These are phyloP conservation scores for Monopis laevigella DNA, from an alignment of 2,888 invertebrate genomes.

Conservation along the genomic window DNA sequence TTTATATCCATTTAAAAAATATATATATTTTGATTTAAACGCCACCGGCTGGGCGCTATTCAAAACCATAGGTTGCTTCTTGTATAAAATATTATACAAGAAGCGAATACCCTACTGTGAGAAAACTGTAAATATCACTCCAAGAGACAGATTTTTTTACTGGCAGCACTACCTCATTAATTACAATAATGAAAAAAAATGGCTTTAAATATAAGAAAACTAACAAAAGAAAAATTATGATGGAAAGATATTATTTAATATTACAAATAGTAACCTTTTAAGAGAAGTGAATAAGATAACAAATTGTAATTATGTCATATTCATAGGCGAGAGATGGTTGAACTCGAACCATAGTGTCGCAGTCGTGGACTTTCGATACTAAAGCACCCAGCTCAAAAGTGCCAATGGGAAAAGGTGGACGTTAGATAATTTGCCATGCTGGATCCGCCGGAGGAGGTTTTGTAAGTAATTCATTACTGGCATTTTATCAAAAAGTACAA, in stretches of 20 bases:
- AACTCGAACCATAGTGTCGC: conserved; percentile 9
- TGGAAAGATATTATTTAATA: neutral
- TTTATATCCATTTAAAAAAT: no score
- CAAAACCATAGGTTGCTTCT: no score
- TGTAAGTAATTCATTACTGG: neutral
- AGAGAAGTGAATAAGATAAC: neutral
- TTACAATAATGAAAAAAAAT: conserved; percentile 14
- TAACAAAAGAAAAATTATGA: conserved; percentile 1
- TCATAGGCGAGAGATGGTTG: conserved; percentile 19
- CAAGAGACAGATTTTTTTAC: conserved; percentile 13
- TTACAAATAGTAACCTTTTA: neutral
- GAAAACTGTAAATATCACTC: conserved; percentile 7
- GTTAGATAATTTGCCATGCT: conserved; percentile 9
- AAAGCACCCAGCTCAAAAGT: conserved; percentile 4
- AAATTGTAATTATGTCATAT: neutral
- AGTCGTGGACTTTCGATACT: no score
- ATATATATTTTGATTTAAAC: no score
- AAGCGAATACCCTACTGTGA: conserved; percentile 12
- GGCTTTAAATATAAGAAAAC: neutral
- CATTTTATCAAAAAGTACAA: neutral
- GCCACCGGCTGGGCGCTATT: no score
- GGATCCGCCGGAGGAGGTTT: conserved; percentile 3
- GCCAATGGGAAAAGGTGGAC: conserved; percentile 10
- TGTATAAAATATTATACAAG: conserved; percentile 1
- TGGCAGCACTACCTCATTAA: conserved; percentile 1